A percentile compares a stretch with the other conserved stretches of the same genome.
Evolutionary conservation across 2,797 vertebrate genomes (phyloP).

Genomic region (Fistularia commersonii): DNA sequence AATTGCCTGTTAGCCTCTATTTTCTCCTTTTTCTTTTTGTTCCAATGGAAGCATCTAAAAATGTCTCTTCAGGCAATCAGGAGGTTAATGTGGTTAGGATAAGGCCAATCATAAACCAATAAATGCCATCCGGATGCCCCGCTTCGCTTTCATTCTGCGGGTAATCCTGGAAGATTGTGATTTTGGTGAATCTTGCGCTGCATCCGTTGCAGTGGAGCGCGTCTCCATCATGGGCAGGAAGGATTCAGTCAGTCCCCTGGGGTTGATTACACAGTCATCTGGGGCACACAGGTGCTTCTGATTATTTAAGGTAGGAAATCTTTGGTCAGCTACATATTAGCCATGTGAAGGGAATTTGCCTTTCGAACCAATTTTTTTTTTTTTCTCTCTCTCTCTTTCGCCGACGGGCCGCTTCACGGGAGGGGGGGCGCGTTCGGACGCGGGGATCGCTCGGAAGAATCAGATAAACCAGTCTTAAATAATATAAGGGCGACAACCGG

Average conservation of each 20-base stretch:
- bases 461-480: conserved; percentile 55
- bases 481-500: conserved; percentile 42
- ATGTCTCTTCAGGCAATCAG: conserved; percentile 76
- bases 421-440: conserved; percentile 24
- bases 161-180: conserved; percentile 73
- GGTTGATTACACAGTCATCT: conserved; percentile 73
- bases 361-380: conserved; percentile 23
- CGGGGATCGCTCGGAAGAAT: conserved; percentile 35
- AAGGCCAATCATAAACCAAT: conserved; percentile 78
- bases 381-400: conserved; percentile 3
- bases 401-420: conserved; percentile 12
- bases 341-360: conserved; percentile 53
- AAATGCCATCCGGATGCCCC: conserved; percentile 68
- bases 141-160: conserved; percentile 49
- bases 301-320: conserved; percentile 74
- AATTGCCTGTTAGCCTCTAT: conserved; percentile 69
- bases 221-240: conserved; percentile 74
- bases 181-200: conserved; percentile 55
- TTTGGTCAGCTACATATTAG: conserved; percentile 65
- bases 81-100: conserved; percentile 77
- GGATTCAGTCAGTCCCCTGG: conserved; percentile 75
- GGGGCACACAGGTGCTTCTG: conserved; percentile 72
- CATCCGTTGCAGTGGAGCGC: conserved; percentile 71
- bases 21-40: conserved; percentile 49
- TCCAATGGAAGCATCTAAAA: conserved; percentile 74